These are phyloP conservation scores for Ifrita kowaldi DNA, from an alignment of 2,113 vertebrate species.

Conservation along the genomic window DNA sequence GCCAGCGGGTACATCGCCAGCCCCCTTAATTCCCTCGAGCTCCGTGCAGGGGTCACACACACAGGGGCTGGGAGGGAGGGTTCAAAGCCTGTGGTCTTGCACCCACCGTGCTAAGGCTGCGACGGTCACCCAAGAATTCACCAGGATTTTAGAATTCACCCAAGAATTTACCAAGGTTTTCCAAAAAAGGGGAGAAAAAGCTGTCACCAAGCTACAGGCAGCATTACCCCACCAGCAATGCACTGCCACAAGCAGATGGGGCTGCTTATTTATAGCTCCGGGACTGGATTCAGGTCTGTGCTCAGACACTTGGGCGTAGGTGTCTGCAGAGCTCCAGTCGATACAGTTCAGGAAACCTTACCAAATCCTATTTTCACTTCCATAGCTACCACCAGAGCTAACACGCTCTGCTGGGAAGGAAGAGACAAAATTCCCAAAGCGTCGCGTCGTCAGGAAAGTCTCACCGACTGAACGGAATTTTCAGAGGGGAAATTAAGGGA, in stretches of 20 bases:
- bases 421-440: neutral
- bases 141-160: neutral
- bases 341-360: conserved; percentile 2
- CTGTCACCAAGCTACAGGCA: conserved; percentile 21
- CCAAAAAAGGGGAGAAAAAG: neutral
- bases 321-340: conserved; percentile 32
- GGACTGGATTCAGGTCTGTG: conserved; percentile 9
- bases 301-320: conserved; percentile 26
- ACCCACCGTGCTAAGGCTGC: too few species aligned
- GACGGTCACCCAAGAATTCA: neutral
- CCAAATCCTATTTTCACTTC: conserved; percentile 5
- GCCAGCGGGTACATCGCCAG: neutral
- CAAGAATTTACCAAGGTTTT: neutral
- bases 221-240: neutral
- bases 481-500: neutral
- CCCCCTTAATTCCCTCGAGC: neutral
- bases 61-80: neutral
- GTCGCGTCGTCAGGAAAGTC: neutral
- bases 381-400: neutral
- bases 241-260: conserved; percentile 44
- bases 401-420: neutral
- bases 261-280: conserved; percentile 43
- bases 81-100: neutral
- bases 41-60: neutral
- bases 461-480: neutral